Base-by-base conservation (phyloP, 2,888 invertebrate species). In the Disparrhopalites patrizii region DNA sequence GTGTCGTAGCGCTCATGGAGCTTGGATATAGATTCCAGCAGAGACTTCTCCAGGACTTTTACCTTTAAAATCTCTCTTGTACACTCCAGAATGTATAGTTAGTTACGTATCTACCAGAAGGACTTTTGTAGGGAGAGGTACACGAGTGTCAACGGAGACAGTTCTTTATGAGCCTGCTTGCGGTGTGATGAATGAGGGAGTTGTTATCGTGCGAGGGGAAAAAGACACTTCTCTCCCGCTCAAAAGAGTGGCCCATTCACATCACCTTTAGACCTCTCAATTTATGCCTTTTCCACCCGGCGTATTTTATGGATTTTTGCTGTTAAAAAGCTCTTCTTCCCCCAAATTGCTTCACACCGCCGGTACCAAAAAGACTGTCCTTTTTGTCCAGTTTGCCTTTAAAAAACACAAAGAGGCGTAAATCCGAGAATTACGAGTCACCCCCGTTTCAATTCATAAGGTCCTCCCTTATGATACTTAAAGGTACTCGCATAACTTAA, bases 121-220 rank as follows among this genome's bases (percentile, higher is more conserved):
- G n/a, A n/a, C n/a, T n/a, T n/a, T n/a, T n/a, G n/a, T n/a, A n/a
- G n/a, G n/a, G n/a, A n/a, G n/a, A n/a, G n/a, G n/a, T n/a, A n/a
- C n/a, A n/a, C 54, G 36, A 36, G 50, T 43, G 55, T 43, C 66
- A 62, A 62, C 66, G 47, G 52, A 60, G 51, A 50, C 62, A 62
- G 56, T 62, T 56, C 66, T 66, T 66, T 66, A 66, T 62, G 56
- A 58, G 51, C 52, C 67, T 67, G 63, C 67, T 67, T 63, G 62
- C 40, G 57, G 67, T 67, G 67, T 67, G 67, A 67, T 67, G 67
- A 58, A 67, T 67, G 62, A 63, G 50, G 57, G 27, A 57, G 36
- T 63, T 67, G 67, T 67, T 67, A 63, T 67, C 67, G 67, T 67
- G 67, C 43, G 62, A 67, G 67, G n/a, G n/a, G n/a, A n/a, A n/a